Evolutionary conservation across 2,113 vertebrate species (phyloP).

Genomic region (Platycercus adscitus): DNA sequence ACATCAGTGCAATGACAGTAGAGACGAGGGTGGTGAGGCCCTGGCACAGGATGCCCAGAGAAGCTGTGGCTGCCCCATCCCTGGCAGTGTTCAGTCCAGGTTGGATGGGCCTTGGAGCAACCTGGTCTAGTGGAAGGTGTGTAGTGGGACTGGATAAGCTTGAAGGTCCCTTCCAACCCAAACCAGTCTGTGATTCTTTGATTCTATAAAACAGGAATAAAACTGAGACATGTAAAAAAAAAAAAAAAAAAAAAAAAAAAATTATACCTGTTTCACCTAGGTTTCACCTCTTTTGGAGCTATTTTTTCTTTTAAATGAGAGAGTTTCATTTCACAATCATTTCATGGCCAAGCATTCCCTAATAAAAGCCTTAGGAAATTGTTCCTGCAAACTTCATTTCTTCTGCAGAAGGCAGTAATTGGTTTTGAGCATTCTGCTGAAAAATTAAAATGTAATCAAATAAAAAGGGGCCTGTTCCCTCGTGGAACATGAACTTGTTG

Average conservation of each 20-base stretch:
- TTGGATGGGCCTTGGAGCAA: not conserved
- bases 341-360: conserved; percentile 26
- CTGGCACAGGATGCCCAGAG: not conserved
- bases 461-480: not conserved
- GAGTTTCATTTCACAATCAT: conserved; percentile 49
- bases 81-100: not conserved
- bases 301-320: conserved; percentile 9
- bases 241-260: not conserved
- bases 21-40: not conserved
- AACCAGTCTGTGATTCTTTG: not conserved
- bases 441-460: not conserved
- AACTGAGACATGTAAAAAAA: not conserved
- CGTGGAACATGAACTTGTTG: not conserved
- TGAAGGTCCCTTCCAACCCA: not conserved
- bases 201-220: not conserved
- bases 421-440: not conserved
- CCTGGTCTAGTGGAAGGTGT: not conserved
- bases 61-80: not conserved
- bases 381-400: conserved; percentile 9
- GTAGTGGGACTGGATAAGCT: not conserved
- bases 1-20: not conserved
- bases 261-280: not conserved
- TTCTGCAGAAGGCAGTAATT: not conserved
- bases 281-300: conserved; percentile 3
- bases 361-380: conserved; percentile 16